Evolutionary conservation across 2,888 invertebrate genomes (phyloP).

Genomic region (Calliopum simillimum): DNA sequence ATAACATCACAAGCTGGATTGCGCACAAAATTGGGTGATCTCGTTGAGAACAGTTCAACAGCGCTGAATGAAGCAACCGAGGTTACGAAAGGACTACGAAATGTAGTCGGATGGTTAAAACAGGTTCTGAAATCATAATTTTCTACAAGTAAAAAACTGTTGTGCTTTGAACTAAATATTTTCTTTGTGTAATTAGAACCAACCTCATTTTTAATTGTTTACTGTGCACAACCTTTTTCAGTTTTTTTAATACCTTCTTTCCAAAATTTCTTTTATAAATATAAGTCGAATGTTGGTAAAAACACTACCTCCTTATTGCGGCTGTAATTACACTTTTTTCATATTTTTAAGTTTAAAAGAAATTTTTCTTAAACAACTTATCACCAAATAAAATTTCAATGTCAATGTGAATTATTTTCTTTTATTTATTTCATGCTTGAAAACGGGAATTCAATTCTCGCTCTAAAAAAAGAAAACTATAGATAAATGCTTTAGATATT

Average conservation of each 20-base stretch:
- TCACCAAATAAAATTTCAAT: no score
- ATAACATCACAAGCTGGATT: constrained; percentile 70
- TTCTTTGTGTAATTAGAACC: not conserved
- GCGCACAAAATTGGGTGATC: constrained; percentile 78
- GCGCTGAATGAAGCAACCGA: constrained; percentile 70
- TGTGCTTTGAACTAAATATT: constrained; percentile 19
- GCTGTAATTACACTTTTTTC: no score
- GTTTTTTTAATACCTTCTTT: constrained; percentile 18
- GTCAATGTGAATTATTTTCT: no score
- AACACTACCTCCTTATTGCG: no score
- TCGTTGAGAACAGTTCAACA: constrained; percentile 77
- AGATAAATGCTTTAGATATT: no score
- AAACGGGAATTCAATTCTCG: no score
- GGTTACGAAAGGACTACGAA: constrained; percentile 77
- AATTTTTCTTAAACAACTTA: not conserved
- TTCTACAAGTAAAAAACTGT: constrained; percentile 28
- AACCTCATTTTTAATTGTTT: constrained; percentile 23
- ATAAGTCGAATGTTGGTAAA: no score
- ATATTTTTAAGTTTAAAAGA: not conserved
- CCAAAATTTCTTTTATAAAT: not conserved
- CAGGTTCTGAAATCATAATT: constrained; percentile 70
- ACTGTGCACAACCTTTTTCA: constrained; percentile 5
- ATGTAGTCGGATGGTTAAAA: constrained; percentile 86
- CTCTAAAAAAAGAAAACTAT: no score
- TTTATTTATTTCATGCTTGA: no score